phyloP scores from a whole-genome alignment of 2,888 invertebrate species.

The Chaitophorus viminalis region DNA sequence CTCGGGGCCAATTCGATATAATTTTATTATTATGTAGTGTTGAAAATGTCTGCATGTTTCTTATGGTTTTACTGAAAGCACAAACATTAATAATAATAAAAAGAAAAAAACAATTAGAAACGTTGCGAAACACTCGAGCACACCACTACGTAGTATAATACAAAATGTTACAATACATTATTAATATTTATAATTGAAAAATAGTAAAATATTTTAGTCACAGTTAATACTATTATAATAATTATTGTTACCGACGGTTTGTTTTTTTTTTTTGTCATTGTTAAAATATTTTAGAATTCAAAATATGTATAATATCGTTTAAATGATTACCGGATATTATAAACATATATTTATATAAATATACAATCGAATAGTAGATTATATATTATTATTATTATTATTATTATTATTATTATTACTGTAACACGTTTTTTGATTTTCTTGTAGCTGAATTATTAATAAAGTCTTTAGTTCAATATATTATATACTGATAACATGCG shows the following conservation, averaged over 20 bases:
- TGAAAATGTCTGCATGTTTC: no score
- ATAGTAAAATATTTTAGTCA: constrained; percentile 17
- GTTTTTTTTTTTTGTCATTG: constrained; percentile 37
- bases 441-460: constrained; percentile 57
- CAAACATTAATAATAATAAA: background rate
- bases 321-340: constrained; percentile 7
- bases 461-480: constrained; percentile 50
- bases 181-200: background rate
- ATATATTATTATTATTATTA: constrained; percentile 31
- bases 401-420: constrained; percentile 18
- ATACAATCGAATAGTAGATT: constrained; percentile 43
- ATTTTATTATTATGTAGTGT: no score
- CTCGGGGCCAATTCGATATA: no score
- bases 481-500: background rate
- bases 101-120: background rate
- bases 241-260: constrained; percentile 37
- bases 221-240: constrained; percentile 23
- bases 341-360: no score
- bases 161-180: constrained; percentile 6
- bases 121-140: constrained; percentile 1
- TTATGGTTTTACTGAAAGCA: no score
- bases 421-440: constrained; percentile 55
- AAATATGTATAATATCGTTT: constrained; percentile 17
- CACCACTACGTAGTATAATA: background rate
- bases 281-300: constrained; percentile 39